Base-by-base conservation (phyloP, 1,140 invertebrate genomes). In the Zaprionus lachaisei region DNA sequence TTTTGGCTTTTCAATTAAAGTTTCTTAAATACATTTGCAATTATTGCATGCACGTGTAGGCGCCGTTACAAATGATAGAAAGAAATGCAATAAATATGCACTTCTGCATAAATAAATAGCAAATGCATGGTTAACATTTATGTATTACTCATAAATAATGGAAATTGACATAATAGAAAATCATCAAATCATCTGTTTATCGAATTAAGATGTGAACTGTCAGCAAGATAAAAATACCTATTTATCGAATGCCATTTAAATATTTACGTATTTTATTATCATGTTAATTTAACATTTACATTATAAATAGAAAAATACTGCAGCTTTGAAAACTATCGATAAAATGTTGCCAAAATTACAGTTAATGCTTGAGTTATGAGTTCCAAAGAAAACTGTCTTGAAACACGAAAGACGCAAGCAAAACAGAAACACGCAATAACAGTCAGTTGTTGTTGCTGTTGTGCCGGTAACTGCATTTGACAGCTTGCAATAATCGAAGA, bases 1-100 rank as follows among this genome's bases (percentile, higher is more conserved):
- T 65, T 71, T 76, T 65, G 61, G 68, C 61, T 76, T 76, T 72
- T 72, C 54, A 76, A 72, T 76, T 72, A 44, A 75, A 63, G 38
- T 51, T 73, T 56, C 24, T 9, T 62, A 72, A 22, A 44, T 28
- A 38, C 62, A 54, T 55, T 11, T 11, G 31, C 31, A 34, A 34
- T 11, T 11, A 34, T 9, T 11, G 31, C 31, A 55, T 54, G 20
- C n/a, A 24, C n/a, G 14, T 41, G 20, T 49, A 22, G n/a, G 6
- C 44, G n/a, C 44, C 15, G 38, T 49, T 20, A 11, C 22, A 41
- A 41, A 41, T n/a, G 9, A 17, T 11, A 9, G 17, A 49, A 49
- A 2, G 2, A 49, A 22, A 22, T 7, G 12, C 9, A 49, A 24
- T 14, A 11, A 51, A 17, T 17, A 6, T 47, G 41, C 6, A 7